Percentiles rank a stretch among this genome's conserved stretches.
Evolutionary conservation across 2,888 invertebrate species (phyloP).

Genomic region (Coenonympha arcania): DNA sequence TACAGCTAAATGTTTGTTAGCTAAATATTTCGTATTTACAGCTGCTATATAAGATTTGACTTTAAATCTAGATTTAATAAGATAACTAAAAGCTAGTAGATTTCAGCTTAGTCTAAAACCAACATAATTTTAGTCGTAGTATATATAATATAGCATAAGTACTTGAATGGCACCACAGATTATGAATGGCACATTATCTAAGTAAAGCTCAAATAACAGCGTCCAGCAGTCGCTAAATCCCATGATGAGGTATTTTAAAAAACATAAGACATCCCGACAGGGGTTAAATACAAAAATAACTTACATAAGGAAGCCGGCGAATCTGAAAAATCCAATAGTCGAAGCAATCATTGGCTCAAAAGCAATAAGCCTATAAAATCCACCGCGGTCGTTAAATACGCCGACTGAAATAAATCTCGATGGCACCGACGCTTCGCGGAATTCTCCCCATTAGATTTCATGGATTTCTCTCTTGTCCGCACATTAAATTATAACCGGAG

Average conservation of each 20-base stretch:
- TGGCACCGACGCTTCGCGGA: conserved; percentile 55
- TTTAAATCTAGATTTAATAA: too few species aligned
- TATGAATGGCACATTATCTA: too few species aligned
- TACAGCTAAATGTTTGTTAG: too few species aligned
- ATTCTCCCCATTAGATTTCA: conserved; percentile 68
- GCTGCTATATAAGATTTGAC: too few species aligned
- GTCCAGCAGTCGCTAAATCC: background rate
- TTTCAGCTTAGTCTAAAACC: too few species aligned
- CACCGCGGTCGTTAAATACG: conserved; percentile 35
- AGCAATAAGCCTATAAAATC: conserved; percentile 23
- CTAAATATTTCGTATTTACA: too few species aligned
- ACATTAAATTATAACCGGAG: conserved; percentile 65
- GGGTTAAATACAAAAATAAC: background rate
- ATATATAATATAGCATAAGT: too few species aligned
- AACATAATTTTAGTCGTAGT: too few species aligned
- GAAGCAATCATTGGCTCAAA: conserved; percentile 21
- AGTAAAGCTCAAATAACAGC: too few species aligned
- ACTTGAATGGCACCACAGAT: too few species aligned
- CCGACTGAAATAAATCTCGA: conserved; percentile 61
- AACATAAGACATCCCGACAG: background rate
- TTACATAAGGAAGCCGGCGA: conserved; percentile 7
- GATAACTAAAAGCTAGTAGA: too few species aligned
- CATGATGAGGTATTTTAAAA: background rate
- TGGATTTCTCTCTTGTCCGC: conserved; percentile 63
- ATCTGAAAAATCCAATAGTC: conserved; percentile 11